Evolutionary conservation across 2,113 vertebrate genomes (phyloP), one percentile per base, ranked within the genome.

Genomic region (Aspidoscelis tigris): DNA sequence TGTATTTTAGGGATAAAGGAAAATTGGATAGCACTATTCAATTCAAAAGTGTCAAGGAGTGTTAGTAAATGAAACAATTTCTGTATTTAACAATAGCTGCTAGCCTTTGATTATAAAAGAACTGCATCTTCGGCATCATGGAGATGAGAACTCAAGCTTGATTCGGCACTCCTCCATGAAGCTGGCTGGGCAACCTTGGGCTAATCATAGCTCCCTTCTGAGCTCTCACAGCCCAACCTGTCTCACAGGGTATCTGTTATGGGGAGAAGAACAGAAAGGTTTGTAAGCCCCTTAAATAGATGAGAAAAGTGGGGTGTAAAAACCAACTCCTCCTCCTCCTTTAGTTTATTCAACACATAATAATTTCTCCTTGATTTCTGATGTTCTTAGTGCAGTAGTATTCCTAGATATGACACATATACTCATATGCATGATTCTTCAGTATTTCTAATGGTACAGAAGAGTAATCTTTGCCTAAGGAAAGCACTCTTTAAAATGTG

Each of bases 91-190:
- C 26, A 33, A 71, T 83, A 88, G 85, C 91, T 0, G 0, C 77
- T 82, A 86, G 93, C 88, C 78, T 68, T 90, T 85, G 84, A 73
- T 88, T 75, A 84, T 72, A 82, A 87, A 4, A 77, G 83, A 86
- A 68, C 70, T 39, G 68, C 78, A 26, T 92, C 91, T 91, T 33
- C 86, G 90, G 84, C 88, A 69, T 88, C 86, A 2, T 47, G 69
- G 26, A 24, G 78, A 41, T n/a, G 41, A 69, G 78, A 86, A 12
- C 61, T 90, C 90, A 53, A 87, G 88, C 86, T 77, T 75, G 88
- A 81, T 85, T 33, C 33, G 33, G 33, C 33, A 33, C 33, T 33
- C 2, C 88, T 53, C 2, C 76, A 74, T 44, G 64, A 76, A 58
- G 18, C 39, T 58, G 64, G 22, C 70, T 66, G 69, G 71, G 33